These are phyloP conservation scores for Sphinx pinastri DNA, from an alignment of 2,888 invertebrate genomes.

Conservation along the genomic window DNA sequence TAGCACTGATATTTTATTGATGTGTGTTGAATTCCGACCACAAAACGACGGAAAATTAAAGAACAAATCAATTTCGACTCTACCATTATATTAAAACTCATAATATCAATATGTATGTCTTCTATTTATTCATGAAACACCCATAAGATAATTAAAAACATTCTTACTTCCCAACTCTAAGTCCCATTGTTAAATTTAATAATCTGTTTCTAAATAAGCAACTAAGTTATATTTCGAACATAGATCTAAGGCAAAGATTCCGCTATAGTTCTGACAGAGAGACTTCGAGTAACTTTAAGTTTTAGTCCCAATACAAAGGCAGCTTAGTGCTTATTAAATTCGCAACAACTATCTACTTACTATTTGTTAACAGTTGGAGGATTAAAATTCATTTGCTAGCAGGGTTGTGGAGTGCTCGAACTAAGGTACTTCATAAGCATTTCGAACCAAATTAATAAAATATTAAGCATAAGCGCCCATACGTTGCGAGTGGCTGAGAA, in stretches of 20 bases:
- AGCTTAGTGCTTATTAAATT: conserved; percentile 48
- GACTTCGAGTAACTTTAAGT: conserved; percentile 47
- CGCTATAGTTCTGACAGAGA: conserved; percentile 36
- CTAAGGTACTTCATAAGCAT: conserved; percentile 23
- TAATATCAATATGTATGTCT: neutral
- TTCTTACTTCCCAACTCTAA: neutral
- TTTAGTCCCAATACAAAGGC: conserved; percentile 48
- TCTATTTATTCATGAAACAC: neutral
- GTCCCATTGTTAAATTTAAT: conserved; percentile 29
- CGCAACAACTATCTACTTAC: conserved; percentile 39
- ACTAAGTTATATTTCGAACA: conserved; percentile 30
- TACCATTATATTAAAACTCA: no score
- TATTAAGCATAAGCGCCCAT: neutral
- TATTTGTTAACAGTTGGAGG: conserved; percentile 35
- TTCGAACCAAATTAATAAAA: conserved; percentile 18
- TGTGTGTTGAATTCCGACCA: no score
- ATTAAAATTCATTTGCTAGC: conserved; percentile 25
- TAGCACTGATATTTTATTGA: no score
- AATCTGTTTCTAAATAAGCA: conserved; percentile 27
- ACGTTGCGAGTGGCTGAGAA: neutral
- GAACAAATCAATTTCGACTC: no score
- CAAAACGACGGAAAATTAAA: no score
- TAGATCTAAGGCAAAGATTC: conserved; percentile 40
- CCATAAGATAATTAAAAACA: conserved; percentile 33
- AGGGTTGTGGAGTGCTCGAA: conserved; percentile 24